These are phyloP conservation scores for Dinocampus coccinellae DNA, from an alignment of 2,888 invertebrate species.

Conservation along the genomic window DNA sequence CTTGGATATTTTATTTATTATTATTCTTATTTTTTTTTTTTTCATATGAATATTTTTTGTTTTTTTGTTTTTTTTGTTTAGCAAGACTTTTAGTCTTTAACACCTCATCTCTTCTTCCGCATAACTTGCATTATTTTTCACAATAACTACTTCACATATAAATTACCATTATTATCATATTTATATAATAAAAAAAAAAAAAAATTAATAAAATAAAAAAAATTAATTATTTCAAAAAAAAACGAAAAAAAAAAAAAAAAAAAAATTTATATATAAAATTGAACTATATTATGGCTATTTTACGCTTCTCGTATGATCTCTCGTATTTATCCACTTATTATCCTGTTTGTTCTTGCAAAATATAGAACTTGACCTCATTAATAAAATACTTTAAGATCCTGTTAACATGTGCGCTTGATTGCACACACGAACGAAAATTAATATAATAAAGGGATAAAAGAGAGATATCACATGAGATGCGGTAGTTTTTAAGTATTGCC, in stretches of 20 bases:
- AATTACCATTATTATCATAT: neutral
- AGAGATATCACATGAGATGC: neutral
- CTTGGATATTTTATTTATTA: neutral
- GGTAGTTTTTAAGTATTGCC: constrained; percentile 11
- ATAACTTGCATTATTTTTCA: neutral
- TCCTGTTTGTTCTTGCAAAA: neutral
- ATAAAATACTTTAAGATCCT: constrained; percentile 65
- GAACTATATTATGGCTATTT: too few relatives aligned
- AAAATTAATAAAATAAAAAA: too few relatives aligned
- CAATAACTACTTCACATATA: neutral
- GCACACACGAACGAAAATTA: constrained; percentile 43
- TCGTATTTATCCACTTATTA: neutral
- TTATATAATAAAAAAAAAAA: too few relatives aligned
- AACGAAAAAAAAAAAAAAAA: too few relatives aligned
- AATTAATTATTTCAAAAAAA: too few relatives aligned
- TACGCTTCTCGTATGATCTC: too few relatives aligned
- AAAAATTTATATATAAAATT: too few relatives aligned
- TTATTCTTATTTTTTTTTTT: too few relatives aligned
- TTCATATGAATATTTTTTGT: too few relatives aligned
- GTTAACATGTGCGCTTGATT: constrained; percentile 57
- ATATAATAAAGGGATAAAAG: neutral
- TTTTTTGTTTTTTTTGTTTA: too few relatives aligned
- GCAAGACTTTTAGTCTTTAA: constrained; percentile 54
- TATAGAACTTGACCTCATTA: constrained; percentile 41
- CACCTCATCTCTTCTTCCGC: constrained; percentile 35